phyloP scores from a whole-genome alignment of 2,113 vertebrate genomes.

The Poeciliopsis prolifica region DNA sequence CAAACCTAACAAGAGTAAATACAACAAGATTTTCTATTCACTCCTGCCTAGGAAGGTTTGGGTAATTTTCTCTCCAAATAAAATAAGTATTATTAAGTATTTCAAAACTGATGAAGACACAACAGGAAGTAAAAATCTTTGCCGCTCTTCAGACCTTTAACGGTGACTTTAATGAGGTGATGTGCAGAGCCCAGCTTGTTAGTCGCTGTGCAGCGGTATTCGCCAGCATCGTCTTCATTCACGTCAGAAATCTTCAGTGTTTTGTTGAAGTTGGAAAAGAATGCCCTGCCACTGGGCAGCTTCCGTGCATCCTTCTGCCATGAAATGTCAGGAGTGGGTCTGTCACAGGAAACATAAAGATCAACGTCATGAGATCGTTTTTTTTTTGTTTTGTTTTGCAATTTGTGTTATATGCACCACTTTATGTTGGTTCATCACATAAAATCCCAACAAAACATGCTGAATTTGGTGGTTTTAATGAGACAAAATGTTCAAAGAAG shows the following conservation, averaged over 20 bases:
- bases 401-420: background rate
- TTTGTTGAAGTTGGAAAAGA: conserved; percentile 89
- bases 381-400: background rate
- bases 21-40: background rate
- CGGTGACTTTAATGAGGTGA: conserved; percentile 89
- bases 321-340: conserved; percentile 90
- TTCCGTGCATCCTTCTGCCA: conserved; percentile 91
- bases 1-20: too few relatives aligned
- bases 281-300: conserved; percentile 81
- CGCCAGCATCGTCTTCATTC: conserved; percentile 89
- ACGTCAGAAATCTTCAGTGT: conserved; percentile 88
- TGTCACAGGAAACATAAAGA: conserved; percentile 45
- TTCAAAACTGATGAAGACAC: background rate
- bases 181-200: conserved; percentile 84
- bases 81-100: background rate
- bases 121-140: background rate
- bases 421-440: background rate
- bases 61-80: background rate
- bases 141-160: conserved; percentile 85
- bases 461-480: background rate
- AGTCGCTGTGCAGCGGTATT: conserved; percentile 89
- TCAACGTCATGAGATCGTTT: background rate
- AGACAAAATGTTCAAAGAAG: background rate
- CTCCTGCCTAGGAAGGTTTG: background rate
- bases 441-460: background rate